Evolutionary conservation across 2,888 invertebrate genomes (phyloP).

Genomic region (Yponomeuta plumbellus): DNA sequence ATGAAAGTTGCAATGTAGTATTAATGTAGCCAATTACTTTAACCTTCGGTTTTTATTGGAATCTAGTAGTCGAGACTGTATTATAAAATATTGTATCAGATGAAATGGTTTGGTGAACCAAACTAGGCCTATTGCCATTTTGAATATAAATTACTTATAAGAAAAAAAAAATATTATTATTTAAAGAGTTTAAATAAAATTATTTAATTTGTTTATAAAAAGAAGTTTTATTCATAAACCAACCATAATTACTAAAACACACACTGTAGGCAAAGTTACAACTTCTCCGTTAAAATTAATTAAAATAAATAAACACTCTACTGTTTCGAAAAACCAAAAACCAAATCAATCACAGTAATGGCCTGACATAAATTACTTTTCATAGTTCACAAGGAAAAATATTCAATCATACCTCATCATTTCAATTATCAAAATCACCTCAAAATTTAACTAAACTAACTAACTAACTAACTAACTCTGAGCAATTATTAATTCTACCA

Average conservation of each 20-base stretch:
- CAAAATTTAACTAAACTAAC: too few species aligned
- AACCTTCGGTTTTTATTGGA: background rate
- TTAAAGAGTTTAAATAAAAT: background rate
- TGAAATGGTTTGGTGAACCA: background rate
- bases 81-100: background rate
- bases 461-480: too few species aligned
- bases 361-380: background rate
- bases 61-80: background rate
- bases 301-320: background rate
- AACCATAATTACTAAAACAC: background rate
- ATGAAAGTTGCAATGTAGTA: background rate
- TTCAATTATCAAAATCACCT: too few species aligned
- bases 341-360: background rate
- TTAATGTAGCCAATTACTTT: background rate
- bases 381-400: background rate
- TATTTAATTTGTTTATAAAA: conserved; percentile 12
- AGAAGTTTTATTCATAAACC: conserved; percentile 7
- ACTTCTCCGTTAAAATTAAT: background rate
- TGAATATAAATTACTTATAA: background rate
- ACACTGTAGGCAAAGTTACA: background rate
- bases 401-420: too few species aligned
- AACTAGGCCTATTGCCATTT: background rate
- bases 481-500: too few species aligned
- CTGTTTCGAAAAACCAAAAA: background rate
- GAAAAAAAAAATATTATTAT: background rate